These are phyloP conservation scores for Penaeus monodon DNA, from an alignment of 2,888 invertebrate species.

Conservation along the genomic window DNA sequence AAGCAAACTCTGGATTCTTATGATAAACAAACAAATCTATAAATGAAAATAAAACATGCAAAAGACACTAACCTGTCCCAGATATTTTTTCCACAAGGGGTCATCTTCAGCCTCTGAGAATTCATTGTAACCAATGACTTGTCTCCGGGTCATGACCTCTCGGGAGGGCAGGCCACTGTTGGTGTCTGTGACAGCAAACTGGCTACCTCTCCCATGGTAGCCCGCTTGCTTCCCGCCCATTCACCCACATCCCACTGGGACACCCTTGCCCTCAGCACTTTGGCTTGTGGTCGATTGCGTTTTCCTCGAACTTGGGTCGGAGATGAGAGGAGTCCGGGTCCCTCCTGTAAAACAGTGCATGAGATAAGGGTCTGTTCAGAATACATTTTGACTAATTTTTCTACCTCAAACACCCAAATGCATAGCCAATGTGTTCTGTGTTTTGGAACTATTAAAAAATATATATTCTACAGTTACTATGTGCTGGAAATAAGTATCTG, in stretches of 20 bases:
- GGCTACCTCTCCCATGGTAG: constrained; percentile 58
- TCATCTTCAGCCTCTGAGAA: constrained; percentile 93
- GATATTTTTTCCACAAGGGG: constrained; percentile 97
- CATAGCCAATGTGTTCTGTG: background rate
- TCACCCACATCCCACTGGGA: constrained; percentile 56
- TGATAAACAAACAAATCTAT: background rate
- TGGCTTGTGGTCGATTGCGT: constrained; percentile 11
- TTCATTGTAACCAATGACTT: constrained; percentile 93
- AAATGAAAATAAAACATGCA: background rate
- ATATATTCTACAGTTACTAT: too few relatives aligned
- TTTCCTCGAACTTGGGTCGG: background rate
- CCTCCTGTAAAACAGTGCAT: constrained; percentile 15
- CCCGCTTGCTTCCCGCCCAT: constrained; percentile 54
- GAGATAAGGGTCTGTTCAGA: background rate
- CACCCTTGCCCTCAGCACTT: constrained; percentile 8
- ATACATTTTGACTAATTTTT: background rate
- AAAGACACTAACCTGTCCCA: constrained; percentile 82
- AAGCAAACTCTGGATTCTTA: too few relatives aligned
- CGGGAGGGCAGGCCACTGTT: constrained; percentile 83
- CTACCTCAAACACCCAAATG: background rate
- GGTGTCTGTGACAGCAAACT: constrained; percentile 53
- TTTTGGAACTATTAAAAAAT: too few relatives aligned
- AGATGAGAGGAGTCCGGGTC: constrained; percentile 29
- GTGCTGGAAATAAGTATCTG: too few relatives aligned
- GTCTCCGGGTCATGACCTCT: constrained; percentile 87